Evolutionary conservation across 2,113 vertebrate genomes (phyloP).

Genomic region (Thymallus thymallus): DNA sequence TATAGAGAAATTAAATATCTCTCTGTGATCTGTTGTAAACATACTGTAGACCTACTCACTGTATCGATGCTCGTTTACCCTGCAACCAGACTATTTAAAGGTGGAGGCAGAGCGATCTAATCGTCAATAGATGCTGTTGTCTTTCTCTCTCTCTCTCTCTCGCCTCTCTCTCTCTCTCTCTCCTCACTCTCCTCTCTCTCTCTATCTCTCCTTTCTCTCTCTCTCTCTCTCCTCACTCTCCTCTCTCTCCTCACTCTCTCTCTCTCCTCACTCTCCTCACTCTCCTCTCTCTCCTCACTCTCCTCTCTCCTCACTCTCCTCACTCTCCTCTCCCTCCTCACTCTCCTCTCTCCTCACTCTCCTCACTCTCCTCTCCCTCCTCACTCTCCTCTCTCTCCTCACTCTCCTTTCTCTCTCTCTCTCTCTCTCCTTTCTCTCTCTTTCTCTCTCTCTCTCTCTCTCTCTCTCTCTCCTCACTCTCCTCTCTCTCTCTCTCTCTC

Average conservation of each 20-base stretch:
- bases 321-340: too few relatives aligned
- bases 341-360: constrained; percentile 38
- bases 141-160: constrained; percentile 16
- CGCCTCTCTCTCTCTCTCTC: constrained; percentile 41
- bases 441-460: constrained; percentile 27
- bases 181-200: constrained; percentile 39
- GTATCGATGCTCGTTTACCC: too few relatives aligned
- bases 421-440: constrained; percentile 54
- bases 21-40: too few relatives aligned
- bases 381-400: constrained; percentile 22
- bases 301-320: constrained; percentile 40
- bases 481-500: constrained; percentile 40
- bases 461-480: constrained; percentile 37
- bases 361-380: constrained; percentile 37
- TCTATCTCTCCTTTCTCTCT: constrained; percentile 53
- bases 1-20: too few relatives aligned
- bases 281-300: constrained; percentile 42
- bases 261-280: too few relatives aligned
- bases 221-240: constrained; percentile 28
- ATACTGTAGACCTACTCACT: too few relatives aligned
- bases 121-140: constrained; percentile 8
- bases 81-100: constrained; percentile 1
- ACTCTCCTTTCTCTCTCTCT: constrained; percentile 44
- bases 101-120: constrained; percentile 2
- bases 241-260: too few relatives aligned